Percentiles rank a stretch among this genome's conserved stretches.
These are phyloP conservation scores for Drosophila pectinifera DNA, from an alignment of 1,140 invertebrate genomes.

Conservation along the genomic window DNA sequence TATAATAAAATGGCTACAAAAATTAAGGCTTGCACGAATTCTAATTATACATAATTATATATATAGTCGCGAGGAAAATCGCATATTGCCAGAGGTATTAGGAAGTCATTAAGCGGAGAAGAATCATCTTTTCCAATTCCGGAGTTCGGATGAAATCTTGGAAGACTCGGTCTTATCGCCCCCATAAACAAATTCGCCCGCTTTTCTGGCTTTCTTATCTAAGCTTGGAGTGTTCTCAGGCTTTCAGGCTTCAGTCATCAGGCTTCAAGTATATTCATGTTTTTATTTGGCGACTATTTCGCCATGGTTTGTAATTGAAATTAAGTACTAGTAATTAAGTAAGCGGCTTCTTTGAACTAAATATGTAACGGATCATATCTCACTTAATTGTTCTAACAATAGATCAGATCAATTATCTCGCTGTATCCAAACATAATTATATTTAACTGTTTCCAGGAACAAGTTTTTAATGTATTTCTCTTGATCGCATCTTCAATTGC, in stretches of 20 bases:
- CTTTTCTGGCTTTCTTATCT: slow-evolving; percentile 18
- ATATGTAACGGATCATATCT: neutral
- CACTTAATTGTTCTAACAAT: neutral
- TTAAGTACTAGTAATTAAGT: slow-evolving; percentile 2
- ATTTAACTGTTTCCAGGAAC: slow-evolving; percentile 4
- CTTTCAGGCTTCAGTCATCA: slow-evolving; percentile 23
- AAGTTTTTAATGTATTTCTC: neutral
- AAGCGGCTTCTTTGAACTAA: neutral
- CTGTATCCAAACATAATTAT: neutral
- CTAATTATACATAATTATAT: neutral
- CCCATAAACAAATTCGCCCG: slow-evolving; percentile 2
- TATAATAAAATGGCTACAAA: slow-evolving; percentile 5
- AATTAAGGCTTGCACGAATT: neutral
- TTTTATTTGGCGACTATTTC: slow-evolving; percentile 24
- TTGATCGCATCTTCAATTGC: slow-evolving; percentile 1
- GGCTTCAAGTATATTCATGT: slow-evolving; percentile 11
- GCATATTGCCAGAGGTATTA: neutral
- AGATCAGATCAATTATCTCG: neutral
- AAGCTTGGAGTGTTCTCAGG: slow-evolving; percentile 22
- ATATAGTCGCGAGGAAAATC: neutral
- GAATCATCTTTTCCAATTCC: neutral
- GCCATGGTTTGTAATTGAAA: slow-evolving; percentile 10
- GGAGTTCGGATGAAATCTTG: neutral
- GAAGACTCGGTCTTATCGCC: slow-evolving; percentile 13
- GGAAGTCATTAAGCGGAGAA: neutral